Percentiles rank a stretch among this genome's conserved stretches.
Evolutionary conservation across 1,140 invertebrate species (phyloP).

Genomic region (Wasmannia auropunctata): DNA sequence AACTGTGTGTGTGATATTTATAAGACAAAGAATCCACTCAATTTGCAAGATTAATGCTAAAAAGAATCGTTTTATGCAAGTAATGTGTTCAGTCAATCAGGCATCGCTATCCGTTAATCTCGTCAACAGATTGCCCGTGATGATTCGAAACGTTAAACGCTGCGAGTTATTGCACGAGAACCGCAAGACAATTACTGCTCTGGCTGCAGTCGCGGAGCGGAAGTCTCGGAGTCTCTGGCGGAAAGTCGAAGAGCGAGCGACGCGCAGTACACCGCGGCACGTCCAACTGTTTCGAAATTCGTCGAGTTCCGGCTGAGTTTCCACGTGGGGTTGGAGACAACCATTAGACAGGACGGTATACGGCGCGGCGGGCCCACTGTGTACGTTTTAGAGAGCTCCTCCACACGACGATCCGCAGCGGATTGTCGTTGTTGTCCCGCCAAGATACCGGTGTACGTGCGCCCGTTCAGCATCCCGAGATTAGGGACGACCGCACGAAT

Average conservation of each 20-base stretch:
- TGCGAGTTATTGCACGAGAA: slow-evolving; percentile 23
- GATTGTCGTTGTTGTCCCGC: slow-evolving; percentile 43
- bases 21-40: not conserved
- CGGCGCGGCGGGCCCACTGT: not conserved
- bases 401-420: slow-evolving; percentile 17
- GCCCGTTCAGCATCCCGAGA: slow-evolving; percentile 54
- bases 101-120: not conserved
- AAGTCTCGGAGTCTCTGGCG: slow-evolving; percentile 35
- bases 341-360: slow-evolving; percentile 28
- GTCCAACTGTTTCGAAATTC: slow-evolving; percentile 60
- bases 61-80: not conserved
- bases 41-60: not conserved
- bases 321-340: not conserved
- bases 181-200: slow-evolving; percentile 42
- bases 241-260: slow-evolving; percentile 36
- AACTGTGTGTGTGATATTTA: not conserved
- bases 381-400: slow-evolving; percentile 19
- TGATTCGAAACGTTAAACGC: slow-evolving; percentile 24
- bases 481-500: slow-evolving; percentile 51
- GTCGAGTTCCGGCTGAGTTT: slow-evolving; percentile 43
- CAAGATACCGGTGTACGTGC: slow-evolving; percentile 53
- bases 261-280: not conserved
- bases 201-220: slow-evolving; percentile 16
- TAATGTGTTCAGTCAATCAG: not conserved
- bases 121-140: slow-evolving; percentile 20